phyloP scores from a whole-genome alignment of 1,140 invertebrate genomes.

The Heliconius hewitsoni region DNA sequence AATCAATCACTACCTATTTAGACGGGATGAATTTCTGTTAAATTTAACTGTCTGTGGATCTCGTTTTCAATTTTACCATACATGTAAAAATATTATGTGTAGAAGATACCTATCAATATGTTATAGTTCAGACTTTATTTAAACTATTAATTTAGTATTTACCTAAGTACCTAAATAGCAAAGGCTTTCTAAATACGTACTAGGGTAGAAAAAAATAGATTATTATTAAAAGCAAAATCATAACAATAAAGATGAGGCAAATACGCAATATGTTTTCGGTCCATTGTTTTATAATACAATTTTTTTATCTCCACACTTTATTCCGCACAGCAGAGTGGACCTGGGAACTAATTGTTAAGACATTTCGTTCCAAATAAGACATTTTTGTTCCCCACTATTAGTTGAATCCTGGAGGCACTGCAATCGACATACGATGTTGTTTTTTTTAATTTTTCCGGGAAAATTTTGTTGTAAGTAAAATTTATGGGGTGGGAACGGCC shows the following conservation, averaged over 20 bases:
- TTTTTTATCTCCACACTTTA: background rate
- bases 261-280: background rate
- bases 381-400: too few relatives aligned
- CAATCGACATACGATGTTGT: background rate
- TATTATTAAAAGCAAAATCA: background rate
- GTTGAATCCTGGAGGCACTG: too few relatives aligned
- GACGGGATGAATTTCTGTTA: constrained; percentile 3
- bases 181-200: too few relatives aligned
- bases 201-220: too few relatives aligned
- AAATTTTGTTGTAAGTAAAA: too few relatives aligned
- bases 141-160: background rate
- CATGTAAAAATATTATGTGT: background rate
- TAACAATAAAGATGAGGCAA: background rate
- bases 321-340: too few relatives aligned
- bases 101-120: background rate
- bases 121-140: background rate
- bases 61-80: constrained; percentile 19
- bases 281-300: background rate
- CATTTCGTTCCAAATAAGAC: too few relatives aligned
- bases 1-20: background rate
- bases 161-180: too few relatives aligned
- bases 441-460: too few relatives aligned
- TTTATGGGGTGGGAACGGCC: too few relatives aligned
- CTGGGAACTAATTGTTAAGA: too few relatives aligned
- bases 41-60: constrained; percentile 26